These are phyloP conservation scores for Patella caerulea DNA, from an alignment of 2,888 invertebrate species.

Conservation along the genomic window DNA sequence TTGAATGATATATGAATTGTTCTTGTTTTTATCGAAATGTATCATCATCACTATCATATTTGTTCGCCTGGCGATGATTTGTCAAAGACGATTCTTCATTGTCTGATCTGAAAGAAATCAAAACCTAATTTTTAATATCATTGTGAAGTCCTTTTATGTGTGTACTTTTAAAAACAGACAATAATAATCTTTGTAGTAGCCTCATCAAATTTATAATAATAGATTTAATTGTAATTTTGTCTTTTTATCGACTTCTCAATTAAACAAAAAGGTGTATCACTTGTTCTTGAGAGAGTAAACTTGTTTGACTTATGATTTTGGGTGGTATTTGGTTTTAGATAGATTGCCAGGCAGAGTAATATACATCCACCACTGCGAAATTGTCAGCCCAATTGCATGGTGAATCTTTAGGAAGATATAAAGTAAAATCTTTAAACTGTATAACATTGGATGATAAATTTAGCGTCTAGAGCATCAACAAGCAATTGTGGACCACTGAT, in stretches of 20 bases:
- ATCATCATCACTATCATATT: constrained; percentile 53
- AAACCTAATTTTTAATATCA: constrained; percentile 5
- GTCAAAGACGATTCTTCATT: constrained; percentile 42
- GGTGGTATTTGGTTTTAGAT: too few relatives aligned
- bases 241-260: neutral
- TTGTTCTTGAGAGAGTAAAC: neutral
- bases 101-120: constrained; percentile 36
- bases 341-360: too few relatives aligned
- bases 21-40: constrained; percentile 13
- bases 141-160: constrained; percentile 14
- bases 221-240: too few relatives aligned
- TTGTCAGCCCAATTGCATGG: too few relatives aligned
- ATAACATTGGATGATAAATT: too few relatives aligned
- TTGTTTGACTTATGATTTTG: too few relatives aligned
- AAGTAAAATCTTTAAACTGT: too few relatives aligned
- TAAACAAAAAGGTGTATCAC: neutral
- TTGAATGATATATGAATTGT: too few relatives aligned
- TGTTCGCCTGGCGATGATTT: constrained; percentile 32
- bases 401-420: too few relatives aligned
- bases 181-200: neutral
- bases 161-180: neutral
- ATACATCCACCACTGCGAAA: too few relatives aligned
- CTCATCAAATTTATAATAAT: too few relatives aligned
- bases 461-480: too few relatives aligned
- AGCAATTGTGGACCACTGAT: neutral